Conservation (phyloP, 2,113 vertebrate genomes). For the Elanus axillaris region DNA sequence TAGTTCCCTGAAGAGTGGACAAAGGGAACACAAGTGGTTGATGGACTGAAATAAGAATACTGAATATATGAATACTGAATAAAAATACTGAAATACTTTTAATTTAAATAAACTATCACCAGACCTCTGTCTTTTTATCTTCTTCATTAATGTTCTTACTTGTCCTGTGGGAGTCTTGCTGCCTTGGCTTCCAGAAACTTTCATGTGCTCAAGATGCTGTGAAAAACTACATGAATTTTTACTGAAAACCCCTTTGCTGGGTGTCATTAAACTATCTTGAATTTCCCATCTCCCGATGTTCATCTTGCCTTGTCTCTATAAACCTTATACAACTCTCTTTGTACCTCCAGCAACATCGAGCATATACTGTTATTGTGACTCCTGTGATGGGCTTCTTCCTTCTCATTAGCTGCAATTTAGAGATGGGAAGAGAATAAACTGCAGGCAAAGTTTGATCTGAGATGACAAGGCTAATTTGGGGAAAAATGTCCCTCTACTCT, state of each 20-base stretch:
- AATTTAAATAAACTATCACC: background rate
- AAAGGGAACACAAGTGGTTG: background rate
- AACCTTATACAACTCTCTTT: background rate
- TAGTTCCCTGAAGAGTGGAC: background rate
- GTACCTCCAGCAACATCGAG: background rate
- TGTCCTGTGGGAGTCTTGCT: background rate
- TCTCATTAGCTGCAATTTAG: slow-evolving; percentile 29
- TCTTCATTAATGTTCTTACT: background rate
- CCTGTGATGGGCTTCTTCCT: background rate
- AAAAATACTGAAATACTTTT: too few species aligned
- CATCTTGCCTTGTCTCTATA: background rate
- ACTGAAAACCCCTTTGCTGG: background rate
- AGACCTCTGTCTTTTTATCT: background rate
- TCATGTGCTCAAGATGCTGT: background rate
- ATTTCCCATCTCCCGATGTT: background rate
- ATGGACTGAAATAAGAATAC: background rate
- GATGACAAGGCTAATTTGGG: slow-evolving; percentile 28
- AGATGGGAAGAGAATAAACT: background rate
- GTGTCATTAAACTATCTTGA: background rate
- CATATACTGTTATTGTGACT: background rate
- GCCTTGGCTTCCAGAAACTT: background rate
- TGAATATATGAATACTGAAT: too few species aligned
- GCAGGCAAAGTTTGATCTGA: slow-evolving; percentile 19
- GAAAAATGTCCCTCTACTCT: slow-evolving; percentile 11
- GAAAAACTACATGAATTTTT: background rate